Evolutionary conservation across 2,888 invertebrate genomes (phyloP), one percentile per base, ranked within the genome.

Genomic region (Eupeodes latifasciatus): DNA sequence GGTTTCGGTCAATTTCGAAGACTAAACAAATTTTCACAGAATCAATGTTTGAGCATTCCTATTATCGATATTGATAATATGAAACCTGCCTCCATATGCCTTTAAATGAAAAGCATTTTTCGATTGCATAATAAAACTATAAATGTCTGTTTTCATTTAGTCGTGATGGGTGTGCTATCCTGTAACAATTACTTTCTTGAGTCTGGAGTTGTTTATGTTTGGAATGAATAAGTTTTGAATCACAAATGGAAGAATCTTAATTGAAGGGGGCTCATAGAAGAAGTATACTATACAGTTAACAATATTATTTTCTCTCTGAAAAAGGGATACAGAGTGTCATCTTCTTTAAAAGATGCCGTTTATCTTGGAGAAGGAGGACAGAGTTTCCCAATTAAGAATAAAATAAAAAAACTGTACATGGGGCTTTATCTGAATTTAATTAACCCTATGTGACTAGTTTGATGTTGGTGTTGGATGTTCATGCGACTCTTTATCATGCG

Each of bases 401-500:
- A 9, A 40, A 40, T 64, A n/a, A 40, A 64, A 75, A 75, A 87
- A 66, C 67, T 61, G 49, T 72, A 55, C 67, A 80, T 84, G 72
- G 49, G 64, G 40, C 67, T 71, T 77, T 87, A 87, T 87, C 84
- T 87, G 87, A 80, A 84, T 87, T 87, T 87, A 87, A 87, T 87
- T 87, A 87, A 84, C 87, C 87, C 84, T 72, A 80, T 84, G 61
- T 55, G 80, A 84, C 75, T 40, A 34, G 66, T 79, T 69, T 49
- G 69, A 51, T 72, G 77, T 12, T 47, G 10, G 9, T 10, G 11
- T 40, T 14, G 12, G 19, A 27, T 27, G 27, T 40, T 40, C 9
- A 6, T n/a, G 78, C n/a, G 78, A 40, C 51, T 57, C 27, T 62
- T 44, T 62, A 44, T 51, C 27, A 34, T 82, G 80, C 64, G 40